Conservation (phyloP, 2,888 invertebrate species). For the Seira sanloemensis region DNA sequence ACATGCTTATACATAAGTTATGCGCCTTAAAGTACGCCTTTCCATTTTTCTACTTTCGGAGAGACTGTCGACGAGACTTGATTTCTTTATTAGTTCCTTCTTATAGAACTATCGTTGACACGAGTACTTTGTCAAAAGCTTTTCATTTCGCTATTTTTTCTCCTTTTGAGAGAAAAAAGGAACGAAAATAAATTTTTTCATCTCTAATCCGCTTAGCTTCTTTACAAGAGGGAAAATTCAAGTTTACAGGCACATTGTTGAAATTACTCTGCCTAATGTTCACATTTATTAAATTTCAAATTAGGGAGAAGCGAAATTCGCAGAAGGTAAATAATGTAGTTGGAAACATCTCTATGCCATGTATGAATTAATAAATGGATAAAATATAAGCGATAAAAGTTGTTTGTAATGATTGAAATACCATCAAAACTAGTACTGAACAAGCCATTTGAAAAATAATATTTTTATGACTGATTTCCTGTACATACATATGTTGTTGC, state of each 20-base stretch:
- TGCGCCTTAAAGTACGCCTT: not conserved
- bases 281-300: slow-evolving; percentile 5
- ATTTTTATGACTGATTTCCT: no score
- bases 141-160: slow-evolving; percentile 1
- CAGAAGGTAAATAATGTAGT: no score
- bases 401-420: no score
- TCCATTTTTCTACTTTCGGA: not conserved
- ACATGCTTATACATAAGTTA: slow-evolving; percentile 1
- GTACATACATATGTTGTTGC: no score
- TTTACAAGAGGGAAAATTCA: not conserved
- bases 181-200: no score
- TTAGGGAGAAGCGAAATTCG: no score
- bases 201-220: slow-evolving; percentile 1
- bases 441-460: no score
- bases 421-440: no score
- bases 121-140: slow-evolving; percentile 30
- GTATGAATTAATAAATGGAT: no score
- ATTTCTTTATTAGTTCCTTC: slow-evolving; percentile 11
- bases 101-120: slow-evolving; percentile 16
- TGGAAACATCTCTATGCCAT: no score
- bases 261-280: slow-evolving; percentile 5
- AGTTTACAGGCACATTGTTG: not conserved
- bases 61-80: not conserved
- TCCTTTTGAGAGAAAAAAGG: not conserved
- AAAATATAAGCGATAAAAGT: no score